Evolutionary conservation across 1,140 invertebrate genomes (phyloP), one percentile per base, ranked within the genome.

Genomic region (Araneus ventricosus): DNA sequence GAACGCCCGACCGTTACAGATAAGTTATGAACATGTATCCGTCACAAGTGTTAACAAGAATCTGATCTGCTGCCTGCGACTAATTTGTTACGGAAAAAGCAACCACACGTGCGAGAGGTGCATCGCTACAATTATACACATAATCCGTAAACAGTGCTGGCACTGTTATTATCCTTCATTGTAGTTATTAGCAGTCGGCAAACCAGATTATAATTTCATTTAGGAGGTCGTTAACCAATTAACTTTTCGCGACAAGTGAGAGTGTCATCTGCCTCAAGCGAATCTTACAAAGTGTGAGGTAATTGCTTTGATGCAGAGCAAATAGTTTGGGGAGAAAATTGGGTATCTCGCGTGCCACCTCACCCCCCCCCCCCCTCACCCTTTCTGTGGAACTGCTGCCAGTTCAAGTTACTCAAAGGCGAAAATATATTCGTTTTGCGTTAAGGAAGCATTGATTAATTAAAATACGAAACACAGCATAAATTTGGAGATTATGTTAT

Each of bases 131-230:
- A 52, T 52, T 52, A 52, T 52, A 52, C 10, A 52, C 45, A 52
- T 52, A 52, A 52, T 75, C 30, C 27, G 30, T 75, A 75, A 75
- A 75, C 67, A 75, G 67, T 30, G 67, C 24, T 27, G 6, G 27
- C 63, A 67, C 63, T 67, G 63, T 75, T 75, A 75, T 75, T 75
- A 75, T 75, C 67, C 34, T 75, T 34, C 67, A 34, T 75, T 75
- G 67, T 75, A 75, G 67, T 75, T 75, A 34, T 75, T 75, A 75
- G 67, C 17, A 17, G 30, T 5, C 30, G 59, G 14, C 34, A 30
- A 30, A 7, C 30, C 67, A 75, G 70, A 75, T 75, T 75, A 75
- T 75, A 75, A 75, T 75, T 75, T 75, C 70, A 75, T 75, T 75
- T 34, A 37, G 8, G 30, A 34, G 27, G 70, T 75, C 34, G 70